Conservation (phyloP, 35 echinoderm and acorn worm genomes). For the Chiridota heheva region DNA sequence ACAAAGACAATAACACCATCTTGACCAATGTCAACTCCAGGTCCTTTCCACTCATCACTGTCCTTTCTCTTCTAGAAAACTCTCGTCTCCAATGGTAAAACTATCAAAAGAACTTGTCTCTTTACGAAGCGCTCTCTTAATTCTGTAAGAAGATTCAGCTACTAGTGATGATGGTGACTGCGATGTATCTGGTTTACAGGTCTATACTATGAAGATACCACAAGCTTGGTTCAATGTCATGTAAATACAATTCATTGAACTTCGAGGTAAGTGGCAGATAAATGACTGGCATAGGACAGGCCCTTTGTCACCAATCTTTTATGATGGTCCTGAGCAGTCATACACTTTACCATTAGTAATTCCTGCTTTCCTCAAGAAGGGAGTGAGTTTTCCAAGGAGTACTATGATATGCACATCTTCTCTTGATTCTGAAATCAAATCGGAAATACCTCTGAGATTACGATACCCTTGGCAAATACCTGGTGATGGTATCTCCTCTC, state of each 20-base stretch:
- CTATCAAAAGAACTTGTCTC: neutral
- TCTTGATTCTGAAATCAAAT: too few relatives aligned
- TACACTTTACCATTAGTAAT: too few relatives aligned
- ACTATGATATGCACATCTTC: too few relatives aligned
- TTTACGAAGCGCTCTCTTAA: slow-evolving; percentile 5
- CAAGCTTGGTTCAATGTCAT: slow-evolving; percentile 13
- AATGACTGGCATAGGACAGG: slow-evolving; percentile 30
- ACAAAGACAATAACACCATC: slow-evolving; percentile 27
- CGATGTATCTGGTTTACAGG: neutral
- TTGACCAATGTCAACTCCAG: slow-evolving; percentile 19
- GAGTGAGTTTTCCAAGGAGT: too few relatives aligned
- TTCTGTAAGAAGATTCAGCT: slow-evolving; percentile 9
- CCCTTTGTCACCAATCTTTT: too few relatives aligned
- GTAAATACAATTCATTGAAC: slow-evolving; percentile 39
- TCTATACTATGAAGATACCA: slow-evolving; percentile 43
- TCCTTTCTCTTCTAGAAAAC: slow-evolving; percentile 9
- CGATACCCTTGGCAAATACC: too few relatives aligned
- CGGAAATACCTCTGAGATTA: too few relatives aligned
- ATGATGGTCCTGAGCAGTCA: too few relatives aligned
- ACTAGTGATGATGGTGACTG: neutral
- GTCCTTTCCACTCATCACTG: slow-evolving; percentile 29
- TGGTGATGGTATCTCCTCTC: too few relatives aligned
- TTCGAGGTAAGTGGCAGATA: neutral
- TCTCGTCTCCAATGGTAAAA: neutral
- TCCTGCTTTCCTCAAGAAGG: too few relatives aligned